These are phyloP conservation scores for Dendronephthya gigantea DNA, from an alignment of 64 coral and sea anemone genomes.

Conservation along the genomic window DNA sequence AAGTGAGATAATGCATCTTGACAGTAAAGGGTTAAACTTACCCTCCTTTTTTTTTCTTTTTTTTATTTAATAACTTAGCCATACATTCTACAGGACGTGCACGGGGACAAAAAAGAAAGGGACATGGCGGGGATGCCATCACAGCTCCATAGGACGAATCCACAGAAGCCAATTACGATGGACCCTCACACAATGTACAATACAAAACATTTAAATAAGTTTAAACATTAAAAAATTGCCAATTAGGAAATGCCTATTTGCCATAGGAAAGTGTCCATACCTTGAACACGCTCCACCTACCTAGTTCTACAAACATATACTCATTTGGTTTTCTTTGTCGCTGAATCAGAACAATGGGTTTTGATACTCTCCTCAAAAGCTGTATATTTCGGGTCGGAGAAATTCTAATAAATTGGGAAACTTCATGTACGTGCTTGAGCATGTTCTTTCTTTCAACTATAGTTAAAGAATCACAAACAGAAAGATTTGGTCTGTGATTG, in stretches of 20 bases:
- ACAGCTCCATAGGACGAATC: too few species aligned
- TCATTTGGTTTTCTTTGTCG: conserved; percentile 14
- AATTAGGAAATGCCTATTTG: too few species aligned
- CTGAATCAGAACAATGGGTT: background rate
- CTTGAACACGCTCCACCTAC: conserved; percentile 15
- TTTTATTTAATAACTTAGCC: too few species aligned
- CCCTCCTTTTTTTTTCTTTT: background rate
- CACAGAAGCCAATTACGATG: too few species aligned
- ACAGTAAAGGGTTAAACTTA: background rate
- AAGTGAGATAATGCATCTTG: too few species aligned
- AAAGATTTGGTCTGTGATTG: background rate
- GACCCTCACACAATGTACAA: too few species aligned
- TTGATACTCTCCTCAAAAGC: background rate
- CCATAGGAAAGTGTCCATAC: background rate
- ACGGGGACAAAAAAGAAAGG: too few species aligned
- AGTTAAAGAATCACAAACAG: conserved; percentile 8
- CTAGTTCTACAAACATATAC: background rate
- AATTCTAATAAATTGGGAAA: conserved; percentile 28
- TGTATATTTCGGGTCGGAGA: background rate
- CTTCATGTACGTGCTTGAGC: conserved; percentile 1
- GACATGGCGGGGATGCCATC: too few species aligned
- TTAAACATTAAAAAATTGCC: too few species aligned
- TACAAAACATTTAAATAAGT: too few species aligned
- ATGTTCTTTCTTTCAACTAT: conserved; percentile 24
- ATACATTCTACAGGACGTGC: too few species aligned